Conservation (phyloP, 53 echinoderm and acorn worm species). For the Echinarachnius parma region DNA sequence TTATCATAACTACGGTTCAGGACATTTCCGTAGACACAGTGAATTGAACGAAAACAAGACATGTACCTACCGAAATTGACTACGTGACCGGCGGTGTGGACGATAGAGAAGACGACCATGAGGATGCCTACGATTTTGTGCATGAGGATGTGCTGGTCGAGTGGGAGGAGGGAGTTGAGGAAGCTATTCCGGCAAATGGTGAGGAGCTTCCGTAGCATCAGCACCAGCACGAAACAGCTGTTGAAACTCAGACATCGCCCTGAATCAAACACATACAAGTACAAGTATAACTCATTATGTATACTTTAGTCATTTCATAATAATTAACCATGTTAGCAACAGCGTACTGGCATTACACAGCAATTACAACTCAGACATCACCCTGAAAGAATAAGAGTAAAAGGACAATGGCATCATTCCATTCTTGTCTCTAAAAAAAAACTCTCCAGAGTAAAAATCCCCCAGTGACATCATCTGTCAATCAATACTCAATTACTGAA, state of each 20-base stretch:
- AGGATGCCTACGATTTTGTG: constrained; percentile 83
- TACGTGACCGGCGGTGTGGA: constrained; percentile 68
- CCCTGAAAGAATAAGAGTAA: no score
- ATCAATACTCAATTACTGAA: no score
- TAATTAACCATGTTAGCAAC: no score
- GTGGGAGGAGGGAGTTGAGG: constrained; percentile 58
- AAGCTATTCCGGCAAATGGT: constrained; percentile 75
- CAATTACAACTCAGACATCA: no score
- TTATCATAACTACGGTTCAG: no score
- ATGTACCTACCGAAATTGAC: constrained; percentile 57
- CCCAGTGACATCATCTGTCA: no score
- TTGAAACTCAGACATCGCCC: constrained; percentile 89
- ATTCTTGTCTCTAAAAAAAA: no score
- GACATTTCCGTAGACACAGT: no score
- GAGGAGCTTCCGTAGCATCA: constrained; percentile 88
- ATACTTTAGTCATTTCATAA: no score
- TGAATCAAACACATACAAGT: constrained; percentile 4
- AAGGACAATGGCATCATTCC: no score
- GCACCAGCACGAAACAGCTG: constrained; percentile 61
- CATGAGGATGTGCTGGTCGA: constrained; percentile 84
- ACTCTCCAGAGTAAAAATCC: no score
- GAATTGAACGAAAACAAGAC: neutral
- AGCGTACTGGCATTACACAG: no score
- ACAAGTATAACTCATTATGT: neutral
- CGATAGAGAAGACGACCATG: constrained; percentile 51